Percentiles rank a stretch among this genome's conserved stretches.
phyloP scores from a whole-genome alignment of 37 sponge, comb jelly and placozoan genomes.

The Lycopodina hypogea region DNA sequence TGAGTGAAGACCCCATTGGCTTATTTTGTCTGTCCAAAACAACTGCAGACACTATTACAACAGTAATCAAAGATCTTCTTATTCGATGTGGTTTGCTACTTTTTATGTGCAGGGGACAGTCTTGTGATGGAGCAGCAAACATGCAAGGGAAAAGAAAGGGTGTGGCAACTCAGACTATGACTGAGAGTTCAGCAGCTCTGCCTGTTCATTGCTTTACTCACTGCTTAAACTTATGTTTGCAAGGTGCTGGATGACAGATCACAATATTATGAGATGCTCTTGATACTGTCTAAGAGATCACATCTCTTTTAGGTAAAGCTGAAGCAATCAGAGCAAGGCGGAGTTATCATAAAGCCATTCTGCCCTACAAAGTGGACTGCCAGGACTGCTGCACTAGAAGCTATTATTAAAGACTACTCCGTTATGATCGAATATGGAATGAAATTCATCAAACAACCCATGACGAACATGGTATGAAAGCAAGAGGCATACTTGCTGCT shows the following conservation, averaged over 20 bases:
- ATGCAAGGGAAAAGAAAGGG: too few relatives aligned
- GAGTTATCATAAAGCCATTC: conserved; percentile 41
- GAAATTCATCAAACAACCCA: too few relatives aligned
- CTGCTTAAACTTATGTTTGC: conserved; percentile 54
- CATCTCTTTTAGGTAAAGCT: conserved; percentile 38
- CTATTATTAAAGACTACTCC: conserved; percentile 48
- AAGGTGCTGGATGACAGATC: conserved; percentile 50
- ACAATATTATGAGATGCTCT: conserved; percentile 31
- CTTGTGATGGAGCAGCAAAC: conserved; percentile 59
- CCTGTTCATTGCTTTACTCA: conserved; percentile 64
- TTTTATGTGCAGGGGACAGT: conserved; percentile 53
- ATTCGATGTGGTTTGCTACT: conserved; percentile 50
- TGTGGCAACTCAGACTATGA: too few relatives aligned
- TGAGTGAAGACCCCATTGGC: conserved; percentile 35
- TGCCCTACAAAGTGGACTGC: conserved; percentile 70
- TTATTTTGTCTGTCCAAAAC: conserved; percentile 35
- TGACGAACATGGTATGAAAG: too few relatives aligned
- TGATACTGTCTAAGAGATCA: conserved; percentile 48
- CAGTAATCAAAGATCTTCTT: conserved; percentile 73
- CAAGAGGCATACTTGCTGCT: too few relatives aligned
- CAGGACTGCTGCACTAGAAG: conserved; percentile 57
- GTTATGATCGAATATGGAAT: conserved; percentile 42
- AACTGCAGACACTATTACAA: conserved; percentile 33
- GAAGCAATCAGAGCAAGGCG: conserved; percentile 14
- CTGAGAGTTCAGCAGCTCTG: conserved; percentile 51